Evolutionary conservation across 2,888 invertebrate genomes (phyloP).

Genomic region (Oegoconia quadripuncta): DNA sequence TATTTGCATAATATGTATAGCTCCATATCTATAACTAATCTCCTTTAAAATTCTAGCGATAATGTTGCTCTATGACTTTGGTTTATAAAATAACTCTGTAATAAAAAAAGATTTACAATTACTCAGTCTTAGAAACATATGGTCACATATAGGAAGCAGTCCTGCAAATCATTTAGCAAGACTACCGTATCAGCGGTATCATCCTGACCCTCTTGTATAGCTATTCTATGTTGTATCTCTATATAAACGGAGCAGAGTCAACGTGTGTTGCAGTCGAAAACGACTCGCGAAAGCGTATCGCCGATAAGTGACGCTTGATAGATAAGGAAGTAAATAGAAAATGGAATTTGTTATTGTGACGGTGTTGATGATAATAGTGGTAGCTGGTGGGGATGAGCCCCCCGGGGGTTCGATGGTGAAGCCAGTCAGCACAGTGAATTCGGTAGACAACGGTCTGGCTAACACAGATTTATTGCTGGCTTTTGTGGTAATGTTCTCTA

Average conservation of each 20-base stretch:
- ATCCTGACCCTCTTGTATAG: conserved; percentile 44
- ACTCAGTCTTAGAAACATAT: background rate
- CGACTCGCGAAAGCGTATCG: conserved; percentile 26
- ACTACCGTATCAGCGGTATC: conserved; percentile 8
- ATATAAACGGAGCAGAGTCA: conserved; percentile 69
- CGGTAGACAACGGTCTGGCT: conserved; percentile 32
- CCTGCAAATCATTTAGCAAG: background rate
- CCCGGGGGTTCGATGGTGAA: conserved; percentile 33
- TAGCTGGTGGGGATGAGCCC: conserved; percentile 34
- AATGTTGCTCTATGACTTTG: no score
- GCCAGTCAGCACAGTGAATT: conserved; percentile 27
- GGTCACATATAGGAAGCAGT: no score
- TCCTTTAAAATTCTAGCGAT: no score
- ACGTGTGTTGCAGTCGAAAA: conserved; percentile 63
- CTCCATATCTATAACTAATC: no score
- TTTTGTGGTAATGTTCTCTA: conserved; percentile 61
- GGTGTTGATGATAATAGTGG: conserved; percentile 31
- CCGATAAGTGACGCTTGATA: conserved; percentile 30
- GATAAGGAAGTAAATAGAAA: conserved; percentile 20
- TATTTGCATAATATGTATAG: no score
- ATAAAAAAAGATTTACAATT: background rate
- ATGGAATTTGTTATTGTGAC: conserved; percentile 41
- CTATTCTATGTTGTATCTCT: conserved; percentile 54
- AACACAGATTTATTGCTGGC: conserved; percentile 51
- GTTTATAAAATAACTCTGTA: background rate